Evolutionary conservation across 2,113 vertebrate species (phyloP), one percentile per base, ranked within the genome.

Genomic region (Lonchura striata): DNA sequence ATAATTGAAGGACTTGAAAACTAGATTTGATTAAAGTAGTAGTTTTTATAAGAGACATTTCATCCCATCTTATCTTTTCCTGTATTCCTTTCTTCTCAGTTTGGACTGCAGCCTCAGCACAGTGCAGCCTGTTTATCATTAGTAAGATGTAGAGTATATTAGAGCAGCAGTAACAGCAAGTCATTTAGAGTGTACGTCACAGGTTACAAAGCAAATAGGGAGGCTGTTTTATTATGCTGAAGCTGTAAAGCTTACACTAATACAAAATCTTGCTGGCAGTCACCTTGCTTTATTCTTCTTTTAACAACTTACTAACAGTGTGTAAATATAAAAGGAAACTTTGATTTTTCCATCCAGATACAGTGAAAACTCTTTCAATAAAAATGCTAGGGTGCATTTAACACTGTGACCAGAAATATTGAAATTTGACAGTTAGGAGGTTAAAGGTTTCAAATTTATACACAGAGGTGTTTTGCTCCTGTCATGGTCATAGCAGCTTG

Each of bases 361-460:
- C 90, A 92, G 93, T 91, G 92, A 95, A 97, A 97, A 92, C 78
- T 95, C 94, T 89, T 97, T 68, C 96, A 96, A 97, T 96, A 96
- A 96, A 92, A 95, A 94, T 97, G 95, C 82, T 96, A 87, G 92
- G 92, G 81, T 92, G 84, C 95, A 97, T 97, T 98, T 98, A 98
- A 98, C 97, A 98, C 82, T 75, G 94, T 97, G 97, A 98, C 97
- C 97, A 97, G 96, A 97, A 98, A 97, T 98, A 98, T 97, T 97
- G 97, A 98, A 98, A 98, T 98, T 97, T 97, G 97, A 98, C 97
- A 97, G 97, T 97, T 94, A 64, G 93, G 89, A 94, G 96, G 96
- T 97, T 96, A 98, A 97, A 98, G 97, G 97, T 97, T 97, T 96
- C 96, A 97, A 94, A 98, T 97, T 98, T 97, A 98, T 98, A 97